phyloP scores from a whole-genome alignment of 2,113 vertebrate genomes.

The Engraulis encrasicolus region DNA sequence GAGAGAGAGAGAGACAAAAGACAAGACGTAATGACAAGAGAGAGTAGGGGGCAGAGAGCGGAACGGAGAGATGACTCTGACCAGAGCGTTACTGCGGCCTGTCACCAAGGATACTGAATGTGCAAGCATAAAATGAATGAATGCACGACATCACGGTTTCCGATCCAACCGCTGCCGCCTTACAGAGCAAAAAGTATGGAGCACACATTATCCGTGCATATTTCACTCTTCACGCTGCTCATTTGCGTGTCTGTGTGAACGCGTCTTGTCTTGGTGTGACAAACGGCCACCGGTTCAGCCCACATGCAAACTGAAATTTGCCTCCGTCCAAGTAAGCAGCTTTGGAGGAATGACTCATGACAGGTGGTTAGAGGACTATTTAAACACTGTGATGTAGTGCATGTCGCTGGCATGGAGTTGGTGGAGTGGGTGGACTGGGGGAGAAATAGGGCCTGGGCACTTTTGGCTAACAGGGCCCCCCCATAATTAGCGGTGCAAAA shows the following conservation, averaged over 20 bases:
- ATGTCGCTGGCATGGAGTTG: too few species aligned
- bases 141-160: neutral
- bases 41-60: too few species aligned
- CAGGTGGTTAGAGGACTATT: neutral
- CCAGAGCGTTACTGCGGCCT: neutral
- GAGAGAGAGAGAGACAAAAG: too few species aligned
- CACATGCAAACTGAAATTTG: neutral
- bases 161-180: neutral
- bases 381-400: neutral
- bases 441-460: too few species aligned
- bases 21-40: too few species aligned
- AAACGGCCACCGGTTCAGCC: neutral
- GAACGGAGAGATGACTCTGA: neutral
- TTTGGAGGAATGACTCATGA: neutral
- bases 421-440: too few species aligned
- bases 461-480: too few species aligned
- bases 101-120: constrained; percentile 1
- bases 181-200: neutral
- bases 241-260: neutral
- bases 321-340: neutral
- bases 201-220: neutral
- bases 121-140: neutral
- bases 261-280: neutral
- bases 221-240: neutral
- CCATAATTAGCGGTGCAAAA: too few species aligned